Base-by-base conservation (phyloP, 2,888 invertebrate species). In the Autographa pulchrina region DNA sequence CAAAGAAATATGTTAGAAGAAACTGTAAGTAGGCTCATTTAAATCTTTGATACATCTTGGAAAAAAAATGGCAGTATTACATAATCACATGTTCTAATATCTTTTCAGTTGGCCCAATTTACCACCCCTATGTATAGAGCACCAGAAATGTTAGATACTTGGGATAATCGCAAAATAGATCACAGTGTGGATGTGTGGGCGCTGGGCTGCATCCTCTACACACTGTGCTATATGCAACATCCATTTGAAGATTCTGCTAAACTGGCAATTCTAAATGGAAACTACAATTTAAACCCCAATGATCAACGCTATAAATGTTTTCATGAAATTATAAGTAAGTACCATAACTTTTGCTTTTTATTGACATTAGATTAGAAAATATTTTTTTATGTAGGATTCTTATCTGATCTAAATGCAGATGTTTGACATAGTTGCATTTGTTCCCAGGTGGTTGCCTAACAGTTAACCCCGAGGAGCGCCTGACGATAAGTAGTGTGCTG, bases 141-240 rank as follows among this genome's bases (percentile, higher is more conserved):
- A 0, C 99, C 99, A 41, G 99, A 99, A 96, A 99, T 99, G 98
- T 96, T 99, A 78, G 99, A 99, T 90, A 98, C 99, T 6, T 99
- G 99, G 98, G 98, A 98, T 88, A 99, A 99, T 91, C 97, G 98
- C 89, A 98, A 98, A 76, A 99, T 99, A 81, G 99, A 99, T 70
- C 97, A 98, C 80, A 97, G 98, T 59, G 97, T 98, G 2, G 99
- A 99, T 93, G 96, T 99, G 52, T 99, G 99, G 99, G 99, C 99
- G 0, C 95, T 99, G 16, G 99, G 99, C 9, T 99, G 99, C 92
- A 97, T 99, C 78, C 95, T 99, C 16, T 99, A 98, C 92, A 97
- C 98, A 62, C 94, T 99, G 20, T 99, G 99, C 92, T 99, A 98
- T 90, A 97, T 98, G 95, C 97, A 97, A 85, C 99, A 99, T 96